Base-by-base conservation (phyloP, 2,113 vertebrate species). In the Melanostigma gelatinosum region DNA sequence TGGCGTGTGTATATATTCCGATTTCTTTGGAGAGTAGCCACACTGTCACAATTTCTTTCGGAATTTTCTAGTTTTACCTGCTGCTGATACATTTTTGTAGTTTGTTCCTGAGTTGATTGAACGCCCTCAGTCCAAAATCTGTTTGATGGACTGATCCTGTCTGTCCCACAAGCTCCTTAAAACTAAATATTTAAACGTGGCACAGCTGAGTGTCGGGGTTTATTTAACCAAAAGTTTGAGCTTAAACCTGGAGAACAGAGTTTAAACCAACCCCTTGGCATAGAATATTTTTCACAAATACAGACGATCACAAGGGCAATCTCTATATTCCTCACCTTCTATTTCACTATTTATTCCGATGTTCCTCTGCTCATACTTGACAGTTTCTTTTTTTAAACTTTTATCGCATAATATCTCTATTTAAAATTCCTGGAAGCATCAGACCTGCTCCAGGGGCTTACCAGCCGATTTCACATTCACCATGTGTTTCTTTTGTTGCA, bases 171-270 rank as follows among this genome's bases (percentile, higher is more conserved):
- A 80, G 65, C 79, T 22, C 69, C 67, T 71, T 55, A 9, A 93
- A 92, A 75, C 79, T 87, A 94, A 95, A 95, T 93, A 94, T 94
- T 93, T 94, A 91, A 94, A 90, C 69, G 60, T 82, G 66, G 73
- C 83, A 85, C 91, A 86, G 89, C 87, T 88, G 76, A 88, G 82
- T 85, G 64, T 80, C 72, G 64, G 69, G 61, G 86, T 94, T 94
- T 88, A 90, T 93, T 94, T 93, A 89, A 84, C 81, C 83, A 86
- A 83, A 80, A 66, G 72, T 88, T 85, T 87, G 74, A 82, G 68
- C 73, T 89, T 83, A 87, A 90, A 91, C 67, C 65, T 76, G 63
- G 70, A 79, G 68, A 84, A 84, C 65, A 46, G 22, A 82, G 55
- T 34, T 32, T 52, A 86, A 70, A 77, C 72, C 68, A 71, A 11